Evolutionary conservation across 2,888 invertebrate genomes (phyloP).

Genomic region (Macaria liturata): DNA sequence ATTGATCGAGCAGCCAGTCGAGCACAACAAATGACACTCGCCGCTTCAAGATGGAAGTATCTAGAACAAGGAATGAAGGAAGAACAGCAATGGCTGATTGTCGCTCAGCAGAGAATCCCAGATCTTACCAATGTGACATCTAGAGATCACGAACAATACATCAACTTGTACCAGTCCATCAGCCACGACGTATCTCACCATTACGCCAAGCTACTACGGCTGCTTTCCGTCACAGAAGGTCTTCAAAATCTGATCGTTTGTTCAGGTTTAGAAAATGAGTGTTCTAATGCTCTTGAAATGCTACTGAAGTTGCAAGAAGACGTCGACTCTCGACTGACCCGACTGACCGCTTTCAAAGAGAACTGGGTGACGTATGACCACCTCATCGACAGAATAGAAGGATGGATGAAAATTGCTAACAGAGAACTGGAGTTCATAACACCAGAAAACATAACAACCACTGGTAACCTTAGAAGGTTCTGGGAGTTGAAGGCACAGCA

Average conservation of each 20-base stretch:
- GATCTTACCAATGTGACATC: slow-evolving; percentile 91
- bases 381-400: slow-evolving; percentile 88
- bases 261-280: slow-evolving; percentile 88
- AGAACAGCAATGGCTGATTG: slow-evolving; percentile 92
- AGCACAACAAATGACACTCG: slow-evolving; percentile 92
- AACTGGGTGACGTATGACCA: slow-evolving; percentile 90
- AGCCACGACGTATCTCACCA: slow-evolving; percentile 91
- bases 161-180: slow-evolving; percentile 91
- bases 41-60: slow-evolving; percentile 92
- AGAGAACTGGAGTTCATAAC: slow-evolving; percentile 87
- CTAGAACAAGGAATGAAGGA: slow-evolving; percentile 92
- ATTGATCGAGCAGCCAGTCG: slow-evolving; percentile 91
- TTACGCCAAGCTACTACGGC: slow-evolving; percentile 89
- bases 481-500: slow-evolving; percentile 95
- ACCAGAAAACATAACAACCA: slow-evolving; percentile 84
- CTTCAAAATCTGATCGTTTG: slow-evolving; percentile 90
- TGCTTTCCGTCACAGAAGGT: slow-evolving; percentile 88
- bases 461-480: slow-evolving; percentile 90
- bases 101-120: slow-evolving; percentile 92
- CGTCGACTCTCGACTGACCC: slow-evolving; percentile 88
- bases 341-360: slow-evolving; percentile 89
- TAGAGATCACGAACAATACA: slow-evolving; percentile 92
- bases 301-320: slow-evolving; percentile 89
- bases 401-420: slow-evolving; percentile 90
- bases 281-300: slow-evolving; percentile 88